Base-by-base conservation (phyloP, 2,113 vertebrate genomes). In the Embiotoca jacksoni region DNA sequence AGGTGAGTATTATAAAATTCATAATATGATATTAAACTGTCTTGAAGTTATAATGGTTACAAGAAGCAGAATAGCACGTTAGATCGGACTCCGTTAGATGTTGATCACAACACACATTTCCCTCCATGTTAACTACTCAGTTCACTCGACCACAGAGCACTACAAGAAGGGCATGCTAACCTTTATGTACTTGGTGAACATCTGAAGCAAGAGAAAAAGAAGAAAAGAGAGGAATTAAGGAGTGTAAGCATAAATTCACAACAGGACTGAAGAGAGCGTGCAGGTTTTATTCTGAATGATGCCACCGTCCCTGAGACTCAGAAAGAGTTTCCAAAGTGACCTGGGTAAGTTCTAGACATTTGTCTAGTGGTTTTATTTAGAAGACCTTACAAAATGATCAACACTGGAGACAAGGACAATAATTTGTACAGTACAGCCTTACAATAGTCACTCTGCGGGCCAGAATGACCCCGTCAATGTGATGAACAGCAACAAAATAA, bases 151-250 rank as follows among this genome's bases (percentile, higher is more conserved):
- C 54, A 72, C 83, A 91, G 89, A 95, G 72, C 85, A 92, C 91
- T 93, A 91, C 86, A 91, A 94, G 89, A 95, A 93, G 94, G 89
- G 88, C 83, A 93, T 93, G 95, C 97, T 97, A 98, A 99, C 97
- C 98, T 99, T 99, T 95, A 99, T 96, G 96, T 99, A 99, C 94
- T 99, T 99, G 97, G 97, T 98, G 97, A 99, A 99, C 96, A 99
- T 99, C 98, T 99, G 97, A 99, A 94, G 97, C 96, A 84, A 93
- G 93, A 95, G 83, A 96, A 92, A 93, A 91, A 93, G 92, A 89
- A 74, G 70, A 64, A 60, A 75, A 67, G 54, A 80, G 84, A 61
- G 63, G 76, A 78, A 90, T 89, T 88, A 74, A 49, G 59, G 81
- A 65, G 73, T 13, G 39, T 54, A 64, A 16, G 69, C 86, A 78